Evolutionary conservation across 1,140 invertebrate species (phyloP), one percentile per base, ranked within the genome.

Genomic region (Chironomus tepperi): DNA sequence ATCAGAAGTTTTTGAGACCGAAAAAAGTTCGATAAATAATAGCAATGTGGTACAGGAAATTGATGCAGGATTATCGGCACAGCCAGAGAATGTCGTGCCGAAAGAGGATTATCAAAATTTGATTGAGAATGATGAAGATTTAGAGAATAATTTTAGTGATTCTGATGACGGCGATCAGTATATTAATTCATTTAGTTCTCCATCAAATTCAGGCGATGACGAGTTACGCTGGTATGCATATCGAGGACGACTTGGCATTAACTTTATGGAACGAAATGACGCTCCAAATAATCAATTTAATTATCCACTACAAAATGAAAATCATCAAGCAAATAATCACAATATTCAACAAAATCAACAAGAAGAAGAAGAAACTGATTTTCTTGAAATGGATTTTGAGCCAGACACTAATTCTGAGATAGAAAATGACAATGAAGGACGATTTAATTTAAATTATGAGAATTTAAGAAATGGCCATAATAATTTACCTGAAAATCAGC

Each of bases 351-450:
- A 57, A 12, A 12, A 70, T 3, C 16, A 19, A 9, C n/a, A 19
- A 5, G 15, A 67, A 67, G 9, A 18, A 70, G 65, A 70, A 18
- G 65, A 70, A 21, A 16, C n/a, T 8, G 65, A 70, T 70, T 70
- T 70, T 70, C 65, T 70, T 9, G 65, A 70, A 70, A 70, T 70
- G 65, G 65, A 70, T 70, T 70, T 70, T 70, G 65, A 70, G 18
- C 65, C 65, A 19, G 65, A 70, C 7, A 70, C 16, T 0, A 70
- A 70, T 70, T 70, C 65, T 7, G 65, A 70, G 18, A 70, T 70
- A 18, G 65, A 70, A 70, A 70, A 19, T 19, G 65, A 70, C n/a
- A 70, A 70, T 21, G 65, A 70, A 18, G 16, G 15, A 21, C 19
- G 19, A 70, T 70, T 19, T 70, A 9, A 34, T 34, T 34, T 16